phyloP scores from a whole-genome alignment of 2,113 vertebrate species.

The Gila orcuttii region DNA sequence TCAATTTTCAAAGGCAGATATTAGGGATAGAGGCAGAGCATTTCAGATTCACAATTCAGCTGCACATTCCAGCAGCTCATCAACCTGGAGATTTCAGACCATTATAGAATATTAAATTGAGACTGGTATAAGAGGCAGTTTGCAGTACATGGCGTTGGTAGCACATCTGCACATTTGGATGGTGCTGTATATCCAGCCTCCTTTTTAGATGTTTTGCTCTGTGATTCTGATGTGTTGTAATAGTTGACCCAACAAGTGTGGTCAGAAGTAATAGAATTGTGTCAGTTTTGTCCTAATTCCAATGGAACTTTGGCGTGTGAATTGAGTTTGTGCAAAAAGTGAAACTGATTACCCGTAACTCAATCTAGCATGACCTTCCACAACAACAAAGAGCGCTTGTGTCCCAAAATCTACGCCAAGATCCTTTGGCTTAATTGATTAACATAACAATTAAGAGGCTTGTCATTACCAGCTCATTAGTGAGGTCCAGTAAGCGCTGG shows the following conservation, averaged over 20 bases:
- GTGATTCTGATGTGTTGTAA: neutral
- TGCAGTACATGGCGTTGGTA: neutral
- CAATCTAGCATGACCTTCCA: constrained; percentile 43
- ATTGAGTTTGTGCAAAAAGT: constrained; percentile 38
- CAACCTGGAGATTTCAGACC: neutral
- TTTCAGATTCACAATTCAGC: neutral
- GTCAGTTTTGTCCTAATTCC: constrained; percentile 49
- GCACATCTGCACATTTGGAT: neutral
- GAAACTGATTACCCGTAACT: constrained; percentile 43
- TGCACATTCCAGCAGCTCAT: neutral
- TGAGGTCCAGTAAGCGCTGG: neutral
- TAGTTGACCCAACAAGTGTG: constrained; percentile 14
- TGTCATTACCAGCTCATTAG: constrained; percentile 34
- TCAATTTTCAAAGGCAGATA: neutral
- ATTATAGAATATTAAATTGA: neutral
- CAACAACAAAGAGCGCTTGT: constrained; percentile 29
- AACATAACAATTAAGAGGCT: constrained; percentile 45
- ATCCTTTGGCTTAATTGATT: constrained; percentile 45
- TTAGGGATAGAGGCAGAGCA: neutral
- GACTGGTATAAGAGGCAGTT: neutral
- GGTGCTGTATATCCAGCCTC: neutral
- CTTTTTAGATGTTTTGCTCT: neutral
- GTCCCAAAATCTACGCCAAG: constrained; percentile 12
- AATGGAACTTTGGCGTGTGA: constrained; percentile 44
- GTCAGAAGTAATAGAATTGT: neutral